Percentiles rank a stretch among this genome's conserved stretches.
Conservation (phyloP, 2,888 invertebrate genomes). For the Melanchra persicariae region DNA sequence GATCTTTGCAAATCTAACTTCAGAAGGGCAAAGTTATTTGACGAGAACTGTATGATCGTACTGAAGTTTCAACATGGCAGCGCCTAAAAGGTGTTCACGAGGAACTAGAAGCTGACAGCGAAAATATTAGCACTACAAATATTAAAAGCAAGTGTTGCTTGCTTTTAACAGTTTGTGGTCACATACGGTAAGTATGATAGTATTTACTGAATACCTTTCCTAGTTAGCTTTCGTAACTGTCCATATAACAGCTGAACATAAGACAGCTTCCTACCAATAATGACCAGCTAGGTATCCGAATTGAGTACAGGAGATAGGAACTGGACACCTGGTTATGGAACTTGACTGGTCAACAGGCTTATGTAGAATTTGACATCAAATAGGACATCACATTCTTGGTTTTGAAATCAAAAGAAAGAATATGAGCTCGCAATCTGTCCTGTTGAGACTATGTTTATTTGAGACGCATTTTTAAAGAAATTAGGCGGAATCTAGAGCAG, state of each 20-base stretch:
- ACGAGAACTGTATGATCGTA: not conserved
- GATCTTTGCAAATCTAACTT: too few species aligned
- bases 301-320: too few species aligned
- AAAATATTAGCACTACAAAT: constrained; percentile 9
- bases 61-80: not conserved
- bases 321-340: too few species aligned
- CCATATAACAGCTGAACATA: not conserved
- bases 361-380: too few species aligned
- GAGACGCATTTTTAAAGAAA: not conserved
- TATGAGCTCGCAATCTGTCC: not conserved
- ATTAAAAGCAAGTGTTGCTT: constrained; percentile 3
- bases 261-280: not conserved
- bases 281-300: too few species aligned
- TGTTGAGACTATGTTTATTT: too few species aligned
- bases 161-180: not conserved
- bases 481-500: not conserved
- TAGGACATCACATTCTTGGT: too few species aligned
- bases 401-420: not conserved
- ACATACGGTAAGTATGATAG: too few species aligned
- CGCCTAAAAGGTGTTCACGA: not conserved
- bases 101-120: not conserved
- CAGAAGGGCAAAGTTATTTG: too few species aligned
- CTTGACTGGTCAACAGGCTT: too few species aligned
- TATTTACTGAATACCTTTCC: not conserved
- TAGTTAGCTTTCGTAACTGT: not conserved